A percentile compares a stretch with the other conserved stretches of the same genome.
phyloP scores from a whole-genome alignment of 2,797 vertebrate genomes.

The Eulemur albifrons region DNA sequence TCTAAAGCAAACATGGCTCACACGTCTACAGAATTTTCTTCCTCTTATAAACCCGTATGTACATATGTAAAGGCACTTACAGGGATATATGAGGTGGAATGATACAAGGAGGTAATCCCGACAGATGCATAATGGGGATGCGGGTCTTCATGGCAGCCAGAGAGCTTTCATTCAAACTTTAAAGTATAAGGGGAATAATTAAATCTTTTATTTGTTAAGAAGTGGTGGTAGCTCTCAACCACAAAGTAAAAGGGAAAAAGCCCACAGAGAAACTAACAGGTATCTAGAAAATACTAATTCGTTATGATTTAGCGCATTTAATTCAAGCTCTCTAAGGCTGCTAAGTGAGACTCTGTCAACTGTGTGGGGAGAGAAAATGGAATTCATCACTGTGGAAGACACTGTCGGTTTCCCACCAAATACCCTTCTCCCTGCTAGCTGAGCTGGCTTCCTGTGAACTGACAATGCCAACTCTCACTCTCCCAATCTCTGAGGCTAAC shows the following conservation, averaged over 20 bases:
- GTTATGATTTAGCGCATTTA: conserved; percentile 10
- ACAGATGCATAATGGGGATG: background rate
- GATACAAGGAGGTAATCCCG: background rate
- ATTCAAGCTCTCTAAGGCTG: background rate
- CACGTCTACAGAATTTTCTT: background rate
- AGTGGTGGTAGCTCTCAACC: background rate
- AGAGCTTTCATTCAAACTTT: conserved; percentile 2
- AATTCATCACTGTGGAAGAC: background rate
- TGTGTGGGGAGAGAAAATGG: background rate
- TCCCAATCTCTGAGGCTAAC: background rate
- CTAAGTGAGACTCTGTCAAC: background rate
- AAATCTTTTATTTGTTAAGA: conserved; percentile 8
- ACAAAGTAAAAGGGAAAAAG: background rate
- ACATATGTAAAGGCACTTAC: background rate
- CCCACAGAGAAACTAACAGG: background rate
- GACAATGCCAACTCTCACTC: fast-evolving
- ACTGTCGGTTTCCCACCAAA: background rate
- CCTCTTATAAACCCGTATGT: background rate
- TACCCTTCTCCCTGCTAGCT: background rate
- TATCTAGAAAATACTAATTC: conserved; percentile 33
- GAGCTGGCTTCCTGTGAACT: background rate
- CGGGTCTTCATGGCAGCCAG: background rate
- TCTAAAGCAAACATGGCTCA: background rate
- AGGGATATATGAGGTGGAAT: background rate
- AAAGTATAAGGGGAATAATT: background rate